Conservation (phyloP, 1,140 invertebrate species). For the Penaeus japonicus region DNA sequence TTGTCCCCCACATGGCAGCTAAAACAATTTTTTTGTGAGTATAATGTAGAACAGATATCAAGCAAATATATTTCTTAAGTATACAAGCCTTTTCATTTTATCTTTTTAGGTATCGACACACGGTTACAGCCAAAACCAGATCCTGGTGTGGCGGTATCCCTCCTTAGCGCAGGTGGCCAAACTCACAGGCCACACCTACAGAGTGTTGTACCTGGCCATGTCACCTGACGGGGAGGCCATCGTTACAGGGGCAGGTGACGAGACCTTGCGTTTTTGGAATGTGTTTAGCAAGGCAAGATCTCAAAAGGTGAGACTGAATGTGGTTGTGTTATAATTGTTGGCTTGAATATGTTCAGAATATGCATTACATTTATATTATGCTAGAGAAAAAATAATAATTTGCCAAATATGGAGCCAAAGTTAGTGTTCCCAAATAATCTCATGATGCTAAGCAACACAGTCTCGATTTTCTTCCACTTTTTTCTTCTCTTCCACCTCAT, state of each 20-base stretch:
- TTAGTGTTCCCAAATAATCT: no score
- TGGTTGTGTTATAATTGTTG: background rate
- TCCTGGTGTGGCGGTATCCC: constrained; percentile 99
- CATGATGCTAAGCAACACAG: no score
- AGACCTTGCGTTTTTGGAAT: constrained; percentile 99
- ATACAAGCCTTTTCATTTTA: background rate
- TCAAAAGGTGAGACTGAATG: constrained; percentile 69
- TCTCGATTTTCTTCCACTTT: no score
- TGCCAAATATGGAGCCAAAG: no score
- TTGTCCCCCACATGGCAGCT: no score
- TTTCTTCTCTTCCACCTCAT: no score
- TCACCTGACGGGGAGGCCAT: constrained; percentile 99
- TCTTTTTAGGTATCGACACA: constrained; percentile 83
- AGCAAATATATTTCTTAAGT: no score
- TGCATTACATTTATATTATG: no score
- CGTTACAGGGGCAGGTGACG: constrained; percentile 98
- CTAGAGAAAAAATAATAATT: no score
- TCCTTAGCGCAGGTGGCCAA: constrained; percentile 97
- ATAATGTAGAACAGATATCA: no score
- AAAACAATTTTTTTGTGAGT: no score
- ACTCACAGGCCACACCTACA: constrained; percentile 95
- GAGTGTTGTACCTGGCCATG: constrained; percentile 96
- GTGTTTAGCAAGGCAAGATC: constrained; percentile 97
- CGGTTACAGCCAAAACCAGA: constrained; percentile 99
- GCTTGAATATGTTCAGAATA: no score